Percentiles rank a stretch among this genome's conserved stretches.
These are phyloP conservation scores for Cyanistes caeruleus DNA, from an alignment of 2,113 vertebrate species.

Conservation along the genomic window DNA sequence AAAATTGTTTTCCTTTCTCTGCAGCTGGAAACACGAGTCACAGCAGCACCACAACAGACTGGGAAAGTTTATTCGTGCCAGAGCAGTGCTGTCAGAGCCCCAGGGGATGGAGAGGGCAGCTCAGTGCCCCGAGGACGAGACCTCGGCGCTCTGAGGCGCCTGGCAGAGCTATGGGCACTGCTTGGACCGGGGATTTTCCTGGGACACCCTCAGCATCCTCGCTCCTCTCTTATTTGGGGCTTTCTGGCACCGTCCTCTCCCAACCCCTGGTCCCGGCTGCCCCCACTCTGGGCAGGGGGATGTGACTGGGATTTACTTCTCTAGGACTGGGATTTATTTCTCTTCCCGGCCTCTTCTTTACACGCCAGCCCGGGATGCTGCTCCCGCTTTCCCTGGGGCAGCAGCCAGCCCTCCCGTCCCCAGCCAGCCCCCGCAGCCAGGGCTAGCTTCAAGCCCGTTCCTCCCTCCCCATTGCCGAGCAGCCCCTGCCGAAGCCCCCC, in stretches of 20 bases:
- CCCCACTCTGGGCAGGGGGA: fast-evolving
- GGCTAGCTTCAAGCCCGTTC: not conserved
- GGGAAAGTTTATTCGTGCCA: not conserved
- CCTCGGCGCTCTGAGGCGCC: not conserved
- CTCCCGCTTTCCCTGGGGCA: not conserved
- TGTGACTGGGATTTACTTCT: not conserved
- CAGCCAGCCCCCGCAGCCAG: not conserved
- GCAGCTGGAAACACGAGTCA: not conserved
- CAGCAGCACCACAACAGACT: not conserved
- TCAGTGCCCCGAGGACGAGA: not conserved
- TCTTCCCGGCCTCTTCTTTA: not conserved
- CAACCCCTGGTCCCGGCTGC: fast-evolving
- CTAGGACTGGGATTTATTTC: not conserved
- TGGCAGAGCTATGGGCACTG: not conserved
- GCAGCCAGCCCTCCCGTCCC: not conserved
- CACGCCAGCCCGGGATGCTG: not conserved
- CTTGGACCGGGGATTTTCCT: not conserved
- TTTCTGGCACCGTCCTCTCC: not conserved
- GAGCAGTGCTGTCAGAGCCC: not conserved
- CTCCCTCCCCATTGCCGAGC: not conserved
- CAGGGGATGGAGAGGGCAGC: not conserved
- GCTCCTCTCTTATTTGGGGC: not conserved
- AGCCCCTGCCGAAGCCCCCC: not conserved
- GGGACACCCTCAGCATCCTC: not conserved
- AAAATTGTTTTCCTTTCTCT: constrained; percentile 20